phyloP scores from a whole-genome alignment of 2,888 invertebrate genomes.

The Dicyrtomina minuta region DNA sequence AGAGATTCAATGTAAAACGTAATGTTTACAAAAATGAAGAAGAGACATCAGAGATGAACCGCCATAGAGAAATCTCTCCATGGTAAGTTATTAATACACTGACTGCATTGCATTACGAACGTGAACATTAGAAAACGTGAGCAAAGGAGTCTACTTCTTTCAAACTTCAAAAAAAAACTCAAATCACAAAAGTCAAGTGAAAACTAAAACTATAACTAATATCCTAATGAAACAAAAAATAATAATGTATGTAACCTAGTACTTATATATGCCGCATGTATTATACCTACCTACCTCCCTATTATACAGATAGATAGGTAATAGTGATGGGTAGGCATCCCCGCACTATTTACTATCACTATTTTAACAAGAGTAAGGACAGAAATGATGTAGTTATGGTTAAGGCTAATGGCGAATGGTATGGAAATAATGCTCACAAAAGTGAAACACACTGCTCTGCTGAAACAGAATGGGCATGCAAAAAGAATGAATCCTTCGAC shows the following conservation, averaged over 20 bases:
- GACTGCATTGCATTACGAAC: neutral
- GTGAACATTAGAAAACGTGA: conserved; percentile 18
- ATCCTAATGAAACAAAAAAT: too few relatives aligned
- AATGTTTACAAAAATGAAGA: conserved; percentile 1
- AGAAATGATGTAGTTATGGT: conserved; percentile 1
- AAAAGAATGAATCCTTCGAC: conserved; percentile 11
- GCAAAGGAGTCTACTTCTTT: conserved; percentile 18
- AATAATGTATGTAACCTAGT: too few relatives aligned
- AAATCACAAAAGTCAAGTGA: too few relatives aligned
- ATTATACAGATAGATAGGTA: conserved; percentile 5
- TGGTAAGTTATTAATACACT: conserved; percentile 26
- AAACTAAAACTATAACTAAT: too few relatives aligned
- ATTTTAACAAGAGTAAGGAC: neutral
- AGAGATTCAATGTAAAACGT: too few relatives aligned
- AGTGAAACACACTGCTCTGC: too few relatives aligned
- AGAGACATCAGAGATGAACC: neutral
- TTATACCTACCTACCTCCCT: too few relatives aligned
- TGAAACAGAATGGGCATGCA: too few relatives aligned
- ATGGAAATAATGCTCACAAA: too few relatives aligned
- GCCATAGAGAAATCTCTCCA: conserved; percentile 12
- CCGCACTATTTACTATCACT: neutral
- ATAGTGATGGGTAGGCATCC: neutral
- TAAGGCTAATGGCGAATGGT: too few relatives aligned
- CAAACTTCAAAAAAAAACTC: neutral
- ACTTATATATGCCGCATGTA: too few relatives aligned